Base-by-base conservation (phyloP, 2,888 invertebrate genomes). In the Hypolimnas misippus region DNA sequence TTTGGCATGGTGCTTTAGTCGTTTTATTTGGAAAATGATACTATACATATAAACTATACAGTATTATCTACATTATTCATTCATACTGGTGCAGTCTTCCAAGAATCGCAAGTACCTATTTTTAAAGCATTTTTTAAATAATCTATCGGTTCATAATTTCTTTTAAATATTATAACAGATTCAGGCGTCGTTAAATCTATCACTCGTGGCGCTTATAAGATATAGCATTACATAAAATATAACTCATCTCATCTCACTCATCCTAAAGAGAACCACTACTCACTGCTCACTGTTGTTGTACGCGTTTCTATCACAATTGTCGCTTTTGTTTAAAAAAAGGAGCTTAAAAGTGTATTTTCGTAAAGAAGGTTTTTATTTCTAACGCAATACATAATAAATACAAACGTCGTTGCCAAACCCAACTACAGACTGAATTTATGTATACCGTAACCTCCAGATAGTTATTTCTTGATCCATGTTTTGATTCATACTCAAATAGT, bases 341-440 rank as follows among this genome's bases (percentile, higher is more conserved):
- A 60, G 55, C 61, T 65, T 69, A 54, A 65, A 58, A 63, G 49
- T 58, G 33, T 58, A 58, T 58, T 58, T 58, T 58, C 67, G 49
- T 55, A 61, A 29, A 56, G 12, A 40, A 51, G 25, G 44, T 53
- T 38, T 46, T 61, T 58, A 35, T 65, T 67, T 64, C 49, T 35
- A 54, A 60, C 56, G 55, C 62, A 61, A 58, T 63, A 64, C 62
- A 58, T 65, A 67, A 70, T 82, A 82, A 82, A 46, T 68, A 79
- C 80, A 82, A 85, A 87, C 79, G 79, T 87, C 82, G 89, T 86
- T 88, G 91, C 90, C 90, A 91, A 91, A 89, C 85, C 85, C 83
- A 75, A 84, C 79, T 73, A 83, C 88, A 89, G 89, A 90, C 90
- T 89, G 90, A 91, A 87, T 83, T 83, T 86, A 85, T 86, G 88